Percentiles rank a stretch among this genome's conserved stretches.
Conservation (phyloP, 2,797 vertebrate species). For the Chaetodon trifasciatus region DNA sequence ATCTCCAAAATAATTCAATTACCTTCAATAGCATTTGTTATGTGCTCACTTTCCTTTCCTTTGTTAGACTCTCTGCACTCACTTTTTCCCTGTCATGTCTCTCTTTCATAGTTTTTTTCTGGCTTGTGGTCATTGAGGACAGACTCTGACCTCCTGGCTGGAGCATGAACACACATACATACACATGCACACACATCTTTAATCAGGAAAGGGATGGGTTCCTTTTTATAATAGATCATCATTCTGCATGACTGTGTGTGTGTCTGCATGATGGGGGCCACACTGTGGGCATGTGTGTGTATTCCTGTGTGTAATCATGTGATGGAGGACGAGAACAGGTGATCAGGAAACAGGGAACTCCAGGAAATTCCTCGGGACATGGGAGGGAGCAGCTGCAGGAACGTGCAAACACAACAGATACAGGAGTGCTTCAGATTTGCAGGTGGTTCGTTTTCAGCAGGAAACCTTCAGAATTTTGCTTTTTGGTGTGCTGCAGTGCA, state of each 20-base stretch:
- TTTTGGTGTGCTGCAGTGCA: background rate
- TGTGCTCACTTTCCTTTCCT: constrained; percentile 7
- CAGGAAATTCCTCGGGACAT: constrained; percentile 64
- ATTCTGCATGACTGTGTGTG: constrained; percentile 2
- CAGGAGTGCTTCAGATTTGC: background rate
- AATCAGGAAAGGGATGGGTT: constrained; percentile 64
- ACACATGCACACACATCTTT: constrained; percentile 11
- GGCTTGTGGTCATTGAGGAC: constrained; percentile 37
- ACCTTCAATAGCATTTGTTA: background rate
- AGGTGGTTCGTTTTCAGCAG: constrained; percentile 4
- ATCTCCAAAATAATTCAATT: constrained; percentile 34
- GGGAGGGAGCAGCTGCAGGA: constrained; percentile 60
- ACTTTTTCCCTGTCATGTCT: background rate
- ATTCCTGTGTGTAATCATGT: constrained; percentile 19
- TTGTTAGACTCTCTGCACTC: background rate
- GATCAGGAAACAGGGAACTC: constrained; percentile 68
- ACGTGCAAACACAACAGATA: constrained; percentile 36
- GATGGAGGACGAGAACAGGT: constrained; percentile 50
- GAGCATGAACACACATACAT: constrained; percentile 4
- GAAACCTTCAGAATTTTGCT: background rate
- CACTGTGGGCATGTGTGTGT: background rate
- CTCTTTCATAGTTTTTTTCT: constrained; percentile 17
- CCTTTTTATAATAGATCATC: constrained; percentile 55
- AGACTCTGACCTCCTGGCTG: constrained; percentile 26
- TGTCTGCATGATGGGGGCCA: background rate